Evolutionary conservation across 2,113 vertebrate genomes (phyloP), one percentile per base, ranked within the genome.

Genomic region (Serilophus lunatus): DNA sequence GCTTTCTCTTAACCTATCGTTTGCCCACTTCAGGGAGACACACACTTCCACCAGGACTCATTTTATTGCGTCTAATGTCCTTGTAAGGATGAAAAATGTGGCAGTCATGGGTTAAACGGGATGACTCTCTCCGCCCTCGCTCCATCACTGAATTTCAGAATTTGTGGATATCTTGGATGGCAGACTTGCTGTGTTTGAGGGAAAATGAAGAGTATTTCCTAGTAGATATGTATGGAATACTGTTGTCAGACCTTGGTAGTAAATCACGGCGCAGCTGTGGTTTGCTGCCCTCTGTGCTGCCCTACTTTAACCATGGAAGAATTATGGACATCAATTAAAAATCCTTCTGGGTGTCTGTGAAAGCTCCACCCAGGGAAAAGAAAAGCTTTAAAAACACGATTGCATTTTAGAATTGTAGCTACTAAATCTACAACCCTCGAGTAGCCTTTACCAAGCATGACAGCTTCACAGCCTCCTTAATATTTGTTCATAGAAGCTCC

Each of bases 1-100:
- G 81, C 89, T 97, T 97, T 96, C 96, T 76, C 96, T 96, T 94
- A 95, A 89, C 96, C 90, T 95, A 92, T 89, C 88, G 12, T 94
- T 96, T 95, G 90, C 96, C 93, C 90, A 95, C 96, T 97, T 97
- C 60, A 45, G 90, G 91, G 82, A 91, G 93, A 66, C 59, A 70
- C 69, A 64, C 3, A 35, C 92, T 92, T 92, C 92, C 90, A 95
- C 71, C 83, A 80, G 78, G 60, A 79, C 82, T 84, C 61, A 42
- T 92, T 94, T 94, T 22, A 59, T 61, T 88, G 64, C 7, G 0
- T 49, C 65, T 65, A 70, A 77, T 7, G 74, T 70, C 95, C 96
- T 97, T 96, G 90, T 83, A n/a, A 83, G 78, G 86, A 94, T 91
- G 91, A 96, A 88, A 95, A 95, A 93, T 86, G 92, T 2, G 7